These are phyloP conservation scores for Mycetomoellerius zeteki DNA, from an alignment of 1,140 invertebrate genomes.

Conservation along the genomic window DNA sequence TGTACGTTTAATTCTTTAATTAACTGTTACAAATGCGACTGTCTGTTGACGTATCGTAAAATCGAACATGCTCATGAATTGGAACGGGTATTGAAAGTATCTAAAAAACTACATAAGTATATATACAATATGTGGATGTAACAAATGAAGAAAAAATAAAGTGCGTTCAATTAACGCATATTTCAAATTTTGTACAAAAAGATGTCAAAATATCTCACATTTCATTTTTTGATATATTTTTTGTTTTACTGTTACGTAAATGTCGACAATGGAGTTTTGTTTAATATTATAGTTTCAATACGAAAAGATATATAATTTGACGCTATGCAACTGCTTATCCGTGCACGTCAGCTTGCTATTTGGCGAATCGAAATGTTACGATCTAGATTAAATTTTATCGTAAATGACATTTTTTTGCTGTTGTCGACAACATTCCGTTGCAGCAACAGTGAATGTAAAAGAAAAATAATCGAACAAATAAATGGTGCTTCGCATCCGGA, in stretches of 20 bases:
- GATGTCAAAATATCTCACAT: background rate
- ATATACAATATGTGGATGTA: background rate
- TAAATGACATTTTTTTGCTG: slow-evolving; percentile 50
- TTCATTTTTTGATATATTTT: background rate
- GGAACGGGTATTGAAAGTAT: background rate
- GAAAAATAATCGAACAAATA: slow-evolving; percentile 21
- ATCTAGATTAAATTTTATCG: slow-evolving; percentile 42
- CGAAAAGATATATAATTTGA: slow-evolving; percentile 4
- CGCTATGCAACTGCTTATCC: background rate
- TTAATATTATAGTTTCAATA: slow-evolving; percentile 4
- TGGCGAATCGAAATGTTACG: slow-evolving; percentile 28
- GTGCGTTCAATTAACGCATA: background rate
- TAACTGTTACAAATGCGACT: background rate
- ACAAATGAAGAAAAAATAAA: background rate
- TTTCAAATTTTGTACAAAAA: background rate
- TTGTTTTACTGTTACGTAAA: background rate
- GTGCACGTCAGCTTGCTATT: background rate
- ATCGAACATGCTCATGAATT: background rate
- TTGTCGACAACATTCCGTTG: slow-evolving; percentile 20
- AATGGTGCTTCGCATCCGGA: slow-evolving; percentile 14
- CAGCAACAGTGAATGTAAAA: background rate
- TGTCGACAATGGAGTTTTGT: slow-evolving; percentile 2
- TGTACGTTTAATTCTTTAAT: slow-evolving; percentile 12
- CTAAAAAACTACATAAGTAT: background rate
- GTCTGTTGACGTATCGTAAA: background rate